Evolutionary conservation across 2,113 vertebrate species (phyloP).

Genomic region (Syrmaticus mikado): DNA sequence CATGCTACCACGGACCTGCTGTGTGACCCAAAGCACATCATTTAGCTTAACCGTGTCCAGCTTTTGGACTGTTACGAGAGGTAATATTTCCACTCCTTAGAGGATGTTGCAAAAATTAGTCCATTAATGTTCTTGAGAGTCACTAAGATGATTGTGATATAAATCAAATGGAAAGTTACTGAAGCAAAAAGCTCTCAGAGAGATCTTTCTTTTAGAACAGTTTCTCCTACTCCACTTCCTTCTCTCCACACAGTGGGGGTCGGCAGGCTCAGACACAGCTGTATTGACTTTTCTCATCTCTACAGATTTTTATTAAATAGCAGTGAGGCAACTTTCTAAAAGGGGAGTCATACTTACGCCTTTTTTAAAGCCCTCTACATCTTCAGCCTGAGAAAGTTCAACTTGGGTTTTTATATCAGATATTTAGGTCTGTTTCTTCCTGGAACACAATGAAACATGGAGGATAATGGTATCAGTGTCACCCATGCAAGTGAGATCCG

Average conservation of each 20-base stretch:
- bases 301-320: not conserved
- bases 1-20: not conserved
- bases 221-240: not conserved
- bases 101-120: not conserved
- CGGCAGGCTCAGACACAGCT: not conserved
- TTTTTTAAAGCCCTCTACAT: not conserved
- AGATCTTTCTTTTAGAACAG: not conserved
- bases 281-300: not conserved
- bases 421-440: slow-evolving; percentile 6
- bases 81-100: not conserved
- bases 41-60: not conserved
- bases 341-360: not conserved
- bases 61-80: not conserved
- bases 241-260: not conserved
- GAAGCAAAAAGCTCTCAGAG: not conserved
- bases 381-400: not conserved
- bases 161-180: slow-evolving; percentile 32
- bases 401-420: slow-evolving; percentile 5
- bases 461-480: not conserved
- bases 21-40: not conserved
- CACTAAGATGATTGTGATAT: not conserved
- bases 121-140: not conserved
- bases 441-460: not conserved
- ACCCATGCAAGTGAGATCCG: not conserved
- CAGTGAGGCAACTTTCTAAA: not conserved